A percentile compares a stretch with the other conserved stretches of the same genome.
Evolutionary conservation across 1,140 invertebrate genomes (phyloP).

Genomic region (Drosophila ananassae): DNA sequence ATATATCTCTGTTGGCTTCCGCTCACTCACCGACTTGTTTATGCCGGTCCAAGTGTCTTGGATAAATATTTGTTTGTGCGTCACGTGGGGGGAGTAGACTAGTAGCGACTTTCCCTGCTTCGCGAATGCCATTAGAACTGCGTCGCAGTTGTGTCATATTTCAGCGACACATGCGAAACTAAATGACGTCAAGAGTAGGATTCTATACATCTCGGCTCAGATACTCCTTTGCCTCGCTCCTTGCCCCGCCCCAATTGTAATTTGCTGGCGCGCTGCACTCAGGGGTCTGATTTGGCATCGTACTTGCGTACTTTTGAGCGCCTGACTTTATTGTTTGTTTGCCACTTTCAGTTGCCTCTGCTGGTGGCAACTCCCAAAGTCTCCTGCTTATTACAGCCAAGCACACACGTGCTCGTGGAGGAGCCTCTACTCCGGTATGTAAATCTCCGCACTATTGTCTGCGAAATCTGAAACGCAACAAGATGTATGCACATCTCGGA

Average conservation of each 20-base stretch:
- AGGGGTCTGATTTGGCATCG: conserved; percentile 68
- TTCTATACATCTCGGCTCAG: conserved; percentile 10
- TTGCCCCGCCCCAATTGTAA: conserved; percentile 47
- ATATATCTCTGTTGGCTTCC: conserved; percentile 50
- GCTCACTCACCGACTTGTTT: conserved; percentile 19
- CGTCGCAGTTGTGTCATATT: conserved; percentile 44
- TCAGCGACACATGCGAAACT: conserved; percentile 33
- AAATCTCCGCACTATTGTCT: conserved; percentile 71
- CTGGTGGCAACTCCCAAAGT: conserved; percentile 63
- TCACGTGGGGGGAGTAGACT: conserved; percentile 13
- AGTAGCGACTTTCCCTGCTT: conserved; percentile 15
- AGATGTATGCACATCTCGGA: conserved; percentile 31
- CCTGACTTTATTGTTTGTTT: conserved; percentile 61
- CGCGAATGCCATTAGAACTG: conserved; percentile 40
- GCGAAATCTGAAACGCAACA: conserved; percentile 38
- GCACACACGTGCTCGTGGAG: conserved; percentile 55
- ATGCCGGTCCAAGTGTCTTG: conserved; percentile 53
- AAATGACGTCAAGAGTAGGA: conserved; percentile 28
- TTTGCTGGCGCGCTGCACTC: conserved; percentile 59
- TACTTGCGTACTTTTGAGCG: conserved; percentile 63
- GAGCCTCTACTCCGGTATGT: conserved; percentile 36
- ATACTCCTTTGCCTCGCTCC: not conserved
- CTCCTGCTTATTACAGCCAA: conserved; percentile 71
- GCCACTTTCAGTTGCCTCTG: conserved; percentile 40
- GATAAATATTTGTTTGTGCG: conserved; percentile 71